Conservation (phyloP, 2,888 invertebrate species). For the Athrips mouffetella region DNA sequence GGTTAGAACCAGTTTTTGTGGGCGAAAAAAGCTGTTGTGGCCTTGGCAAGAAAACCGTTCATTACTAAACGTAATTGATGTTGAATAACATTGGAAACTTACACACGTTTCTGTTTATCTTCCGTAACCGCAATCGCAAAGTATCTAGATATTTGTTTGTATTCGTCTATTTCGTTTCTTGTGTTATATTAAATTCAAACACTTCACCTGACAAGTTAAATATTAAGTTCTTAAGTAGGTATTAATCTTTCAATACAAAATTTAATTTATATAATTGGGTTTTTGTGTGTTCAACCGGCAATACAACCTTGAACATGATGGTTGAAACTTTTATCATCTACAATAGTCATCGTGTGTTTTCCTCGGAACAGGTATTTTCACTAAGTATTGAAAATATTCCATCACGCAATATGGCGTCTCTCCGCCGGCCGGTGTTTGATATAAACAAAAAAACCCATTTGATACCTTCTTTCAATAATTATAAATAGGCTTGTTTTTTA, state of each 20-base stretch:
- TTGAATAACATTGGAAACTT: not conserved
- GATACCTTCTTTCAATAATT: not conserved
- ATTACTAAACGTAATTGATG: not conserved
- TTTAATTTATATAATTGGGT: not conserved
- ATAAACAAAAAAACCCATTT: not conserved
- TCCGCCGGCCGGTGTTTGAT: conserved; percentile 1
- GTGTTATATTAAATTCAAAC: not conserved
- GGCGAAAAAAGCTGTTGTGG: not conserved
- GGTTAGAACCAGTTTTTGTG: conserved; percentile 7
- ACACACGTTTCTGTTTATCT: not conserved
- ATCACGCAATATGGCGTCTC: no score
- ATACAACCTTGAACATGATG: not conserved
- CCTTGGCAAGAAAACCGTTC: conserved; percentile 8
- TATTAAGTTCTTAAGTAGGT: not conserved
- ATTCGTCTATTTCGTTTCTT: not conserved
- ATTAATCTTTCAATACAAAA: not conserved
- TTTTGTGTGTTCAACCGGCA: no score
- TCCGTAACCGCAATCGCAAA: no score
- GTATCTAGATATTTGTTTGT: no score
- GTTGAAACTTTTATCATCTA: no score
- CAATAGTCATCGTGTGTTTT: no score
- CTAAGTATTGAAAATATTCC: no score
- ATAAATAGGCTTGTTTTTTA: not conserved
- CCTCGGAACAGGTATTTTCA: no score
- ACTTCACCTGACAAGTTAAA: no score